phyloP scores from a whole-genome alignment of 2,113 vertebrate genomes.

The Antechinus flavipes region DNA sequence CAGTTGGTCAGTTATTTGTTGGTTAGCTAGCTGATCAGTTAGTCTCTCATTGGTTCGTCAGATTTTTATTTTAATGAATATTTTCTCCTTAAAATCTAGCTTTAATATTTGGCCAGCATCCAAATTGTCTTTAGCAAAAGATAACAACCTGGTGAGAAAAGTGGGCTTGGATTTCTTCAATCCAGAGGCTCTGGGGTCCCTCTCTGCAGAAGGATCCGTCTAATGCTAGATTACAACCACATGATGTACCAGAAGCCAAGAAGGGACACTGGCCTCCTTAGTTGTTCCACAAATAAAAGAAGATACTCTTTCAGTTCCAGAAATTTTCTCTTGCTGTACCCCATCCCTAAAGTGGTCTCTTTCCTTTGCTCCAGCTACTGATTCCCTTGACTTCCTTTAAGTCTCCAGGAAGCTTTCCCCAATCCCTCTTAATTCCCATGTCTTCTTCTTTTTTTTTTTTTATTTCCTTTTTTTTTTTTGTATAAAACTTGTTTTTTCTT shows the following conservation, averaged over 20 bases:
- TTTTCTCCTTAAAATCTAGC: background rate
- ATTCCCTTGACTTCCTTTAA: no score
- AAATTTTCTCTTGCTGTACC: no score
- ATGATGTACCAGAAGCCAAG: background rate
- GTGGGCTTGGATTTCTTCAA: background rate
- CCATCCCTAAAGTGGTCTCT: no score
- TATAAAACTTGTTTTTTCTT: no score
- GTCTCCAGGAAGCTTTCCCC: no score
- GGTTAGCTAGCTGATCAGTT: no score
- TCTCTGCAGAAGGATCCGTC: background rate
- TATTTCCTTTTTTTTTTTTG: no score
- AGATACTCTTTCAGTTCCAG: no score
- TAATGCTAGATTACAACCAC: background rate
- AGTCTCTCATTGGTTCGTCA: background rate
- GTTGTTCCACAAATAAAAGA: no score
- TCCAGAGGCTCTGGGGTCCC: background rate
- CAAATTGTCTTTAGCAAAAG: background rate
- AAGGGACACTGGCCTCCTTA: background rate
- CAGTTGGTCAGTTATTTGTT: background rate
- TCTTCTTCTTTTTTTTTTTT: no score
- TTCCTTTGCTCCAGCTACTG: no score
- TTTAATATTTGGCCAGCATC: background rate
- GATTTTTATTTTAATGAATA: background rate
- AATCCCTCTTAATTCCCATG: no score
- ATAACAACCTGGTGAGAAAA: background rate